Conservation (phyloP, 2,888 invertebrate genomes). For the Philopedon plagiatum region DNA sequence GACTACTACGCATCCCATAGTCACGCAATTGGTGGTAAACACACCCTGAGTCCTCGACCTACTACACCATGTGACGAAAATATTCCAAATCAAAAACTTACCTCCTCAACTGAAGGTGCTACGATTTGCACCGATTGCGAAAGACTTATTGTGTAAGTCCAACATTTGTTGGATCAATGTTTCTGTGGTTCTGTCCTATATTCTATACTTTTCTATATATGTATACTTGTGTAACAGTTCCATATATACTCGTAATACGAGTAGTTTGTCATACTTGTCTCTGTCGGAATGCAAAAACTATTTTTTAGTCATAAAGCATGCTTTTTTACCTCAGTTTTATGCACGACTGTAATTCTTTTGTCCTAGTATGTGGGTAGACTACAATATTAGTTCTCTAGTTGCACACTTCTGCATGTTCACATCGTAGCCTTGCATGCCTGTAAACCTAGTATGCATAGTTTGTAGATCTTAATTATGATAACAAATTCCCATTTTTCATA, state of each 20-base stretch:
- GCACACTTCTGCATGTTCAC: slow-evolving; percentile 22
- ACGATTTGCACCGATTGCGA: slow-evolving; percentile 88
- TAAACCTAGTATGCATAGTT: neutral
- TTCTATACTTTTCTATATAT: neutral
- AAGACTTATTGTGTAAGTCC: slow-evolving; percentile 89
- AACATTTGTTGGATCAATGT: slow-evolving; percentile 61
- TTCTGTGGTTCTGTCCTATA: slow-evolving; percentile 1
- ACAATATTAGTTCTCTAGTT: slow-evolving; percentile 1
- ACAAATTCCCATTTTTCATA: too few relatives aligned
- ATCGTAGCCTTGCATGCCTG: slow-evolving; percentile 11
- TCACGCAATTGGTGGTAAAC: slow-evolving; percentile 80
- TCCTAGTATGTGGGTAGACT: slow-evolving; percentile 29
- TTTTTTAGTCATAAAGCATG: slow-evolving; percentile 12
- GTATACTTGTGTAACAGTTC: too few relatives aligned
- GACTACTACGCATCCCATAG: slow-evolving; percentile 84
- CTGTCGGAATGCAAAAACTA: neutral
- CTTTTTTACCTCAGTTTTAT: neutral
- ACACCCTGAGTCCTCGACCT: slow-evolving; percentile 72
- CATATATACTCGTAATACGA: too few relatives aligned
- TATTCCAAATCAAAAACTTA: slow-evolving; percentile 53
- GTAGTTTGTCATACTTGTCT: too few relatives aligned
- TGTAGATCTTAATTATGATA: too few relatives aligned
- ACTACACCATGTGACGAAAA: slow-evolving; percentile 62
- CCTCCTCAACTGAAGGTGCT: slow-evolving; percentile 69
- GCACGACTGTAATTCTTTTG: neutral